Percentiles rank a stretch among this genome's conserved stretches.
These are phyloP conservation scores for Pristiophorus japonicus DNA, from an alignment of 2,113 vertebrate species.

Conservation along the genomic window DNA sequence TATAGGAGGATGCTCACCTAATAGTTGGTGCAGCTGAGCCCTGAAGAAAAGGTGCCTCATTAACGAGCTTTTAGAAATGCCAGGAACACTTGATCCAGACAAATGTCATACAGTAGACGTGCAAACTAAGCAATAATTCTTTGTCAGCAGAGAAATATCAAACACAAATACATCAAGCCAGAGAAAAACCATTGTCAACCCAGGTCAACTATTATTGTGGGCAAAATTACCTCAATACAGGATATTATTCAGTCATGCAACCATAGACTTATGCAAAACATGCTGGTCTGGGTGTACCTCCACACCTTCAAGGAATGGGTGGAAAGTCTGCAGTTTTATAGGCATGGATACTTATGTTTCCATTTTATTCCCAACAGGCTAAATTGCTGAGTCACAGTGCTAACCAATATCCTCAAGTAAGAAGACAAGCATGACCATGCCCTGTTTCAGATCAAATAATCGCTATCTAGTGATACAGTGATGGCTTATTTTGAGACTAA, in stretches of 20 bases:
- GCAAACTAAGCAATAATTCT: not conserved
- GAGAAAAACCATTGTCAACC: not conserved
- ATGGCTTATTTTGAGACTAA: not conserved
- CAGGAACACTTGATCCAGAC: not conserved
- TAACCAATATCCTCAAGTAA: not conserved
- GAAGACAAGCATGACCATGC: not conserved
- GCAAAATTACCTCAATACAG: not conserved
- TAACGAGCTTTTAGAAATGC: not conserved
- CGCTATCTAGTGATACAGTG: not conserved
- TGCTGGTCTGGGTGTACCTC: not conserved
- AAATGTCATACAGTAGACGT: not conserved
- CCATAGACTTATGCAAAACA: not conserved
- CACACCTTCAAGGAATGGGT: not conserved
- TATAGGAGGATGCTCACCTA: not conserved
- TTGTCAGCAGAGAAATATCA: not conserved
- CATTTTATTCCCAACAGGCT: not conserved
- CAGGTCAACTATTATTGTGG: not conserved
- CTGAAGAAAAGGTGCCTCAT: not conserved
- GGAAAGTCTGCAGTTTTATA: too few species aligned
- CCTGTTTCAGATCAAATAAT: not conserved
- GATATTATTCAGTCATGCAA: not conserved
- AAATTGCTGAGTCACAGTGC: not conserved
- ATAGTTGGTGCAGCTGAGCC: slow-evolving; percentile 8
- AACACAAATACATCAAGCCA: not conserved
- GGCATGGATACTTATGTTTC: not conserved